Percentiles rank a stretch among this genome's conserved stretches.
Conservation (phyloP, 30 jellyfish, hydroid and myxozoan genomes). For the Sanderia malayensis region DNA sequence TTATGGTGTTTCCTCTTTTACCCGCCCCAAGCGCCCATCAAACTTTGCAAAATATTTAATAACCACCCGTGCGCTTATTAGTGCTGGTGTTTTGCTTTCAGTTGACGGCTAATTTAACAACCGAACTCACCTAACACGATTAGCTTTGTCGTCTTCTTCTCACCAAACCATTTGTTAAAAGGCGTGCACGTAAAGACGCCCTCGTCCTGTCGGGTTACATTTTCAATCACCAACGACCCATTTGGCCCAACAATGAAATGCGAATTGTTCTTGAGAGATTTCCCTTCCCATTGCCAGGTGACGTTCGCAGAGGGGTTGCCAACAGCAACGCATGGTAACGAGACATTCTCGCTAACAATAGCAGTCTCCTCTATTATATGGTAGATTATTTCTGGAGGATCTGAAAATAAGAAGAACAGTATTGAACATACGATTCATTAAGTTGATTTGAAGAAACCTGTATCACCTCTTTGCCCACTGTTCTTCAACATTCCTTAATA, state of each 20-base stretch:
- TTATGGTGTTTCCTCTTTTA: too few species aligned
- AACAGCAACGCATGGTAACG: conserved; percentile 88
- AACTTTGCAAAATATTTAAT: too few species aligned
- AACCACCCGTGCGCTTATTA: too few species aligned
- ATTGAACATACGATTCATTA: too few species aligned
- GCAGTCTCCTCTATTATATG: conserved; percentile 53
- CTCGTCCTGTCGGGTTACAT: conserved; percentile 59
- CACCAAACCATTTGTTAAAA: conserved; percentile 70
- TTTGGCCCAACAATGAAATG: conserved; percentile 54
- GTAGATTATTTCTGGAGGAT: conserved; percentile 71
- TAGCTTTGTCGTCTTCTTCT: conserved; percentile 55
- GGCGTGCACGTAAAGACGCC: conserved; percentile 94
- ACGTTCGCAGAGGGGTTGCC: conserved; percentile 97
- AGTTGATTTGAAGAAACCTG: too few species aligned
- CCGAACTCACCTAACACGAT: conserved; percentile 60
- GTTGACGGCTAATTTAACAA: too few species aligned
- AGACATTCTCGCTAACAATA: conserved; percentile 49
- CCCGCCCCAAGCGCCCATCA: too few species aligned
- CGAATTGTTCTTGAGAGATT: conserved; percentile 14
- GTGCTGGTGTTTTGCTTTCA: too few species aligned
- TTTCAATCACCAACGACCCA: conserved; percentile 77
- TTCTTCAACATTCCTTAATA: too few species aligned
- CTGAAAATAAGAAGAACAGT: too few species aligned
- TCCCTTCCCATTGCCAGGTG: conserved; percentile 75
- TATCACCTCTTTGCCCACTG: too few species aligned